A percentile compares a stretch with the other conserved stretches of the same genome.
Conservation (phyloP, 1,140 invertebrate genomes). For the Drosophila suzukii region DNA sequence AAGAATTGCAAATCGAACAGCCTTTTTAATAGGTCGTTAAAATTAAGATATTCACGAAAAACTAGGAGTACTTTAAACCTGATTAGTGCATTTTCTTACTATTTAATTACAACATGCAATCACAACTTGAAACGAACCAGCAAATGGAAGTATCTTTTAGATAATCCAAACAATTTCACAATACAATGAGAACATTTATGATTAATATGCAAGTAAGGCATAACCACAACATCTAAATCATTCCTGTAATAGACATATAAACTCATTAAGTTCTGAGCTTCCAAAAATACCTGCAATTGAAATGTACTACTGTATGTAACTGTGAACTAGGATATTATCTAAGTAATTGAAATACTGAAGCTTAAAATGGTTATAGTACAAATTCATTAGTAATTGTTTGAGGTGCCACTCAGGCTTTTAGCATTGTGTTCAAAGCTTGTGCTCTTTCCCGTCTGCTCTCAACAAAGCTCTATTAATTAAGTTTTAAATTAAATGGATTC, state of each 20-base stretch:
- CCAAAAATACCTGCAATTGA: background rate
- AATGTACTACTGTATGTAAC: background rate
- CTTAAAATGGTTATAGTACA: background rate
- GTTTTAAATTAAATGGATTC: constrained; percentile 18
- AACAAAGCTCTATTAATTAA: constrained; percentile 9
- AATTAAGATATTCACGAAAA: too few relatives aligned
- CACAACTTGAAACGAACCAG: too few relatives aligned
- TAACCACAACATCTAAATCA: too few relatives aligned
- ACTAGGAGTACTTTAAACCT: too few relatives aligned
- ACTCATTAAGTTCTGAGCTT: background rate
- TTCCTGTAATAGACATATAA: background rate
- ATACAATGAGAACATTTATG: too few relatives aligned
- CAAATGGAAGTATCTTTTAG: background rate
- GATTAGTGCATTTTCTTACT: too few relatives aligned
- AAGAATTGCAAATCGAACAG: background rate
- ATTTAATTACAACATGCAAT: too few relatives aligned
- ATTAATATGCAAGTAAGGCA: too few relatives aligned
- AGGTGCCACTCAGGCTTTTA: background rate
- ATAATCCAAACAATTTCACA: background rate
- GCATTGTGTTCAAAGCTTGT: too few relatives aligned
- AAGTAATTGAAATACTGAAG: background rate
- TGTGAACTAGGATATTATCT: background rate
- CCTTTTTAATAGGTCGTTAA: too few relatives aligned
- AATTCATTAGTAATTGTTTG: background rate
- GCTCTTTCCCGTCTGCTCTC: background rate